Evolutionary conservation across 2,888 invertebrate species (phyloP).

Genomic region (Drosophila peninsularis): DNA sequence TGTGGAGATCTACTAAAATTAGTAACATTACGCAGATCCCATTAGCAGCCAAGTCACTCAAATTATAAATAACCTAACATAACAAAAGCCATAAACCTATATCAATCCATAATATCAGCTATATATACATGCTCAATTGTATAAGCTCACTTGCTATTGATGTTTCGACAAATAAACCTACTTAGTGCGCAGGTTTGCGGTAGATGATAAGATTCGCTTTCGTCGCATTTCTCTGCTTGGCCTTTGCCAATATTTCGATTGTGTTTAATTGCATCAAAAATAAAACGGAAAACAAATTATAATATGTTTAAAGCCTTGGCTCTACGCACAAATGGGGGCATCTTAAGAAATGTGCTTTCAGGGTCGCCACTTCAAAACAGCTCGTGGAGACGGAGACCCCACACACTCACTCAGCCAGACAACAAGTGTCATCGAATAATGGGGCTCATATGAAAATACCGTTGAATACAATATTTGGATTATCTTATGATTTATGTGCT

Average conservation of each 20-base stretch:
- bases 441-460: slow-evolving; percentile 27
- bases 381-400: slow-evolving; percentile 26
- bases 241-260: slow-evolving; percentile 22
- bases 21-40: background rate
- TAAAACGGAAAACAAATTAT: slow-evolving; percentile 4
- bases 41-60: background rate
- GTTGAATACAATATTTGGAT: slow-evolving; percentile 60
- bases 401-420: slow-evolving; percentile 12
- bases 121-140: background rate
- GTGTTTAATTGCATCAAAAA: slow-evolving; percentile 61
- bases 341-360: slow-evolving; percentile 37
- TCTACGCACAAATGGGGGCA: slow-evolving; percentile 7
- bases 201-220: slow-evolving; percentile 40
- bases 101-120: slow-evolving; percentile 15
- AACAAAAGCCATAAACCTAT: slow-evolving; percentile 1
- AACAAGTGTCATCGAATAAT: slow-evolving; percentile 68
- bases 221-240: slow-evolving; percentile 21
- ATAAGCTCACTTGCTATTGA: slow-evolving; percentile 5
- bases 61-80: background rate
- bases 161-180: slow-evolving; percentile 16
- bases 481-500: slow-evolving; percentile 73
- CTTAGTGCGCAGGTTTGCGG: slow-evolving; percentile 8
- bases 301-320: slow-evolving; percentile 35
- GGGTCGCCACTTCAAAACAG: slow-evolving; percentile 47
- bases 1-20: background rate